These are phyloP conservation scores for Scalopus aquaticus DNA, from an alignment of 2,113 vertebrate genomes.

Conservation along the genomic window DNA sequence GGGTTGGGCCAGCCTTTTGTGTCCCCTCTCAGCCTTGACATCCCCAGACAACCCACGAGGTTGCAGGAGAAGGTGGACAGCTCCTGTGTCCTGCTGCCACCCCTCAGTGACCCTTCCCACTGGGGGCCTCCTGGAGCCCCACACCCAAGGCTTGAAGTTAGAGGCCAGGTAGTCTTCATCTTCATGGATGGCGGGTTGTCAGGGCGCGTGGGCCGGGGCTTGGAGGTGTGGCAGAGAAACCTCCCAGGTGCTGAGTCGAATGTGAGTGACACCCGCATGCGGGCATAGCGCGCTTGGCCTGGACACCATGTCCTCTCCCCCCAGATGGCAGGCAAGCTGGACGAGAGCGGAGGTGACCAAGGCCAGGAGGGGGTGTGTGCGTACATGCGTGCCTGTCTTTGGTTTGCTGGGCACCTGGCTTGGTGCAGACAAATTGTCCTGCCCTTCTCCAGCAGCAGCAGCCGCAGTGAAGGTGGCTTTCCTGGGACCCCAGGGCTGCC, in stretches of 20 bases:
- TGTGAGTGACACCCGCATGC: neutral
- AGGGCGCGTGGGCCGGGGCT: neutral
- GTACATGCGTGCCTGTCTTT: rapidly evolving
- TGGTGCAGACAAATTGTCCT: neutral
- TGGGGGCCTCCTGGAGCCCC: neutral
- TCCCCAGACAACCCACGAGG: neutral
- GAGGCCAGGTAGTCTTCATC: neutral
- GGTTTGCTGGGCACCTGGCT: neutral
- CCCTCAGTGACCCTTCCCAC: neutral
- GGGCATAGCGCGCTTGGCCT: neutral
- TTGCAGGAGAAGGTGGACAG: neutral
- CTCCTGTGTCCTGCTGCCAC: neutral
- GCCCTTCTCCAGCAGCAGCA: neutral
- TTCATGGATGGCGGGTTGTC: neutral
- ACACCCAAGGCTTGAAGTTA: neutral
- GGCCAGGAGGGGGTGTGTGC: neutral
- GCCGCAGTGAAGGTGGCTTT: neutral
- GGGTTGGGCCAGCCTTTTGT: neutral
- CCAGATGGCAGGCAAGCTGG: neutral
- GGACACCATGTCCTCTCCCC: neutral
- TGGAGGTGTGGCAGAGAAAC: neutral
- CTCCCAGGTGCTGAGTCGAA: neutral
- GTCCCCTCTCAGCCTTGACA: neutral
- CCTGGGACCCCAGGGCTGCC: neutral
- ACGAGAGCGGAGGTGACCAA: neutral